Conservation (phyloP, 2,797 vertebrate genomes). For the Poeciliopsis infans region DNA sequence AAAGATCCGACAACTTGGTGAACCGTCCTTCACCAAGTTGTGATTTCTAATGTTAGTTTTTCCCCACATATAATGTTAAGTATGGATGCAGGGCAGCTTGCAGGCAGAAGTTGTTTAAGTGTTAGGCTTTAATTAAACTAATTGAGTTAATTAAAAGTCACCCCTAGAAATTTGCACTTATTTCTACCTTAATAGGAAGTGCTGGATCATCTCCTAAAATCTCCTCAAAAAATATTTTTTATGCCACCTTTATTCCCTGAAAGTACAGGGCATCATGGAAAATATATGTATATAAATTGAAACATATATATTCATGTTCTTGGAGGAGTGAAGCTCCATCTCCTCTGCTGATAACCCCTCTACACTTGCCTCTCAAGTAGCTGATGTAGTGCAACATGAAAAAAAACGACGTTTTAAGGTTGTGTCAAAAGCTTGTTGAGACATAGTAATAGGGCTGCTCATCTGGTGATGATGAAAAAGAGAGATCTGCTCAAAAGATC, state of each 20-base stretch:
- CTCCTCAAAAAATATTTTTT: conserved; percentile 3
- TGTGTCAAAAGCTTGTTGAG: conserved; percentile 58
- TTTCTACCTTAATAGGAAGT: neutral
- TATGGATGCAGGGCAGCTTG: neutral
- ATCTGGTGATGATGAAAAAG: conserved; percentile 54
- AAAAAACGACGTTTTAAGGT: conserved; percentile 39
- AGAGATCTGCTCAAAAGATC: conserved; percentile 59
- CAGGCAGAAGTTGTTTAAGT: neutral
- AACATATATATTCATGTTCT: neutral
- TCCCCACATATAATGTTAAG: too few species aligned
- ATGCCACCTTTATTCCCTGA: neutral
- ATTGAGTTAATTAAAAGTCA: conserved; percentile 23
- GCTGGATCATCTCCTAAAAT: conserved; percentile 11
- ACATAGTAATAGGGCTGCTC: conserved; percentile 44
- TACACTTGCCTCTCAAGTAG: conserved; percentile 13
- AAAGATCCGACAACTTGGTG: too few species aligned
- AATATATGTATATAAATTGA: neutral
- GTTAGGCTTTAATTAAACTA: conserved; percentile 16
- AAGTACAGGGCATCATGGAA: neutral
- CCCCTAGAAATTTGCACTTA: neutral
- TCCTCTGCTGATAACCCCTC: conserved; percentile 16
- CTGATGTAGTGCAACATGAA: conserved; percentile 31
- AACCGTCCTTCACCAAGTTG: neutral
- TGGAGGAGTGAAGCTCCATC: conserved; percentile 2
- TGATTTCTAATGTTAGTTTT: neutral